A percentile compares a stretch with the other conserved stretches of the same genome.
Conservation (phyloP, 2,797 vertebrate genomes). For the Tragopan temminckii region DNA sequence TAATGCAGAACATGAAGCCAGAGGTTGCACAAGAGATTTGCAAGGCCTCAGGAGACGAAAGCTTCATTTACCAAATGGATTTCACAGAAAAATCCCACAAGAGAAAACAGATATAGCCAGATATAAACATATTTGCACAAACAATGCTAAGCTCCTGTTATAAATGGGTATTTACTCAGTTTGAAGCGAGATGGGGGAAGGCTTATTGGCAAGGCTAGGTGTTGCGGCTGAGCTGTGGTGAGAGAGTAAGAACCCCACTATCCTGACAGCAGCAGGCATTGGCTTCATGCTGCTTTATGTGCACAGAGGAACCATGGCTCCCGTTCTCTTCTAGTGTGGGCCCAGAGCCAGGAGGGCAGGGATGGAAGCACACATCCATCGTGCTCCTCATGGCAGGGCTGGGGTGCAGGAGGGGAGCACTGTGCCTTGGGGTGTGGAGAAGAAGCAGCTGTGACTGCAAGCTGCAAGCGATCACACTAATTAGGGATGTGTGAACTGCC, state of each 20-base stretch:
- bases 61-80: neutral
- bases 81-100: constrained; percentile 19
- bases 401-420: neutral
- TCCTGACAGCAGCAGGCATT: neutral
- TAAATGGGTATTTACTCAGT: neutral
- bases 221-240: neutral
- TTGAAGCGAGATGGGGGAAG: neutral
- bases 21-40: constrained; percentile 24
- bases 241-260: neutral
- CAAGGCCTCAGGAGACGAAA: neutral
- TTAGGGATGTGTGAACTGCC: neutral
- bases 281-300: neutral
- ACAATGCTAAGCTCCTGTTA: neutral
- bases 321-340: neutral
- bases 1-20: neutral
- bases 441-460: neutral
- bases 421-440: neutral
- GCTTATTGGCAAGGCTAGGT: neutral
- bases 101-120: constrained; percentile 33
- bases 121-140: constrained; percentile 35
- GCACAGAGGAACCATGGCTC: fast-evolving
- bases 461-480: neutral
- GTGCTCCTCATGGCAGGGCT: neutral
- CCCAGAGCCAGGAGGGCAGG: neutral
- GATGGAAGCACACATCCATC: neutral